Evolutionary conservation across 1,140 invertebrate genomes (phyloP).

Genomic region (Thrips palmi): DNA sequence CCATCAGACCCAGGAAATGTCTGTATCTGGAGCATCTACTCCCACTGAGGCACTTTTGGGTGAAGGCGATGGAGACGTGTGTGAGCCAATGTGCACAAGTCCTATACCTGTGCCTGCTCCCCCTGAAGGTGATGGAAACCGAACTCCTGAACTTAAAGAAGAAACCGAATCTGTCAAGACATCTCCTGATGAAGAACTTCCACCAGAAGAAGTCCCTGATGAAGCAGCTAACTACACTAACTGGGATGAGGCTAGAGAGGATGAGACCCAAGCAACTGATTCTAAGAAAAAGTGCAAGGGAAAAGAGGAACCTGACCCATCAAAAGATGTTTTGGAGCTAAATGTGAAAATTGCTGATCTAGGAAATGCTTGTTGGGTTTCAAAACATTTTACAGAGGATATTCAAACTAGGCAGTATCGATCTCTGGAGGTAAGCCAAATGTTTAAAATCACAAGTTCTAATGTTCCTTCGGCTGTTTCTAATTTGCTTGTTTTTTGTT

Average conservation of each 20-base stretch:
- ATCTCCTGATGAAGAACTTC: neutral
- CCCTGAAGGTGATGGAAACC: too few relatives aligned
- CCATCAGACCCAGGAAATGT: too few relatives aligned
- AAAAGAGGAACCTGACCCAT: constrained; percentile 40
- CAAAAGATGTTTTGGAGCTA: constrained; percentile 65
- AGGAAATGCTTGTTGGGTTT: constrained; percentile 98
- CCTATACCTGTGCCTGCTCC: too few relatives aligned
- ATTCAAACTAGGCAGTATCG: constrained; percentile 98
- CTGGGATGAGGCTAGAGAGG: constrained; percentile 11
- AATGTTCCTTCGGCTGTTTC: too few relatives aligned
- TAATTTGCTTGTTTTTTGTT: too few relatives aligned
- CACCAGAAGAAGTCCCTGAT: neutral
- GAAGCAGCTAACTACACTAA: constrained; percentile 3
- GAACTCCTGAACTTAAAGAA: too few relatives aligned
- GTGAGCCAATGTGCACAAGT: too few relatives aligned
- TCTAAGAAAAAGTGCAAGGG: constrained; percentile 14
- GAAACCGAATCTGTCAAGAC: too few relatives aligned
- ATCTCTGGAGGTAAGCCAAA: constrained; percentile 89
- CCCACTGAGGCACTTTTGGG: too few relatives aligned
- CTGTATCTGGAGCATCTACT: too few relatives aligned
- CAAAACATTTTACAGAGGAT: constrained; percentile 88
- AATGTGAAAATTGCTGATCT: constrained; percentile 93
- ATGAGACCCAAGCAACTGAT: constrained; percentile 8
- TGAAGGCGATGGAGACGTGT: too few relatives aligned
- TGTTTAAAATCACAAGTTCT: too few relatives aligned